Percentiles rank a stretch among this genome's conserved stretches.
Conservation (phyloP, 23 tunicate species). For the Diplosoma virens region DNA sequence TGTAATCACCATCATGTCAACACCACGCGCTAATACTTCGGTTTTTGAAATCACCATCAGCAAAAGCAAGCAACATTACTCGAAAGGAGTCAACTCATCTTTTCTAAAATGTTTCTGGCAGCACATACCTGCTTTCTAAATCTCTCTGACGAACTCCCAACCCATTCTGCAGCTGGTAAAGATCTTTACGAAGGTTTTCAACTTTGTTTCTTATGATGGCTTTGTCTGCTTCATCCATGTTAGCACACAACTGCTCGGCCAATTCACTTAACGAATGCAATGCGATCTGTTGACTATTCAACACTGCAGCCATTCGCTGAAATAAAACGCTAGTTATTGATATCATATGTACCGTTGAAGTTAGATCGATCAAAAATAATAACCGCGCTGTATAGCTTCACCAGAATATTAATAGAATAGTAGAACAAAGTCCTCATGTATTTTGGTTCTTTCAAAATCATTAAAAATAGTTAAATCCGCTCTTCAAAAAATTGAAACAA, state of each 20-base stretch:
- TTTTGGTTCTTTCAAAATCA: no score
- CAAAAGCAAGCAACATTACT: background rate
- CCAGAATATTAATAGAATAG: no score
- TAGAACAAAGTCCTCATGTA: no score
- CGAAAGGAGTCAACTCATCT: background rate
- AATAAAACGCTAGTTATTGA: background rate
- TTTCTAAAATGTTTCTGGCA: background rate
- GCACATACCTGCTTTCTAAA: conserved; percentile 67
- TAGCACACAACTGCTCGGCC: conserved; percentile 78
- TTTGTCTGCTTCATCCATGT: conserved; percentile 72
- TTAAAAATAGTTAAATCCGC: no score
- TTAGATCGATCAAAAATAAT: no score
- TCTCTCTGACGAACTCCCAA: conserved; percentile 71
- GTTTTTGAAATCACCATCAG: background rate
- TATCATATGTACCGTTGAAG: no score
- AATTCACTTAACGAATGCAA: conserved; percentile 61
- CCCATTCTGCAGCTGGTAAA: conserved; percentile 54
- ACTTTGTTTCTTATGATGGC: conserved; percentile 66
- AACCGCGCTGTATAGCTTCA: no score
- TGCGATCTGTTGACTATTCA: conserved; percentile 64
- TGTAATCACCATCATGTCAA: conserved; percentile 8
- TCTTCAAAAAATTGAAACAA: no score
- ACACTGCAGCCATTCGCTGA: conserved; percentile 82
- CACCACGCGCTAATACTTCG: background rate
- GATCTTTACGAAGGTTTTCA: conserved; percentile 50